Evolutionary conservation across 2,797 vertebrate genomes (phyloP).

Genomic region (Microctenopoma lineatum): DNA sequence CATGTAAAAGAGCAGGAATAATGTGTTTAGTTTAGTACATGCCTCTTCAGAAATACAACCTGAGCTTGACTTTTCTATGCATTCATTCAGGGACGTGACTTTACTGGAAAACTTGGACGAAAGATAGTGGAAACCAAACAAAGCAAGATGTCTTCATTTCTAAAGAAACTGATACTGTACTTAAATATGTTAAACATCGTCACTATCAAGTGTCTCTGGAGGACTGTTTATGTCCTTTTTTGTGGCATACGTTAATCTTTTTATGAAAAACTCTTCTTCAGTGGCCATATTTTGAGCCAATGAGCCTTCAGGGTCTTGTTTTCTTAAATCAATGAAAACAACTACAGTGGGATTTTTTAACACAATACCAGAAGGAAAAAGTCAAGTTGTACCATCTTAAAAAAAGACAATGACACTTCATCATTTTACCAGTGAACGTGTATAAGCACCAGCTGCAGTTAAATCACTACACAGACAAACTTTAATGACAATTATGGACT

Average conservation of each 20-base stretch:
- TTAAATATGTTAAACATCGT: not conserved
- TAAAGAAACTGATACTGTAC: not conserved
- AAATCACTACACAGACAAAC: not conserved
- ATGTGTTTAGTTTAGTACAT: not conserved
- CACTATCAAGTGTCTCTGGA: not conserved
- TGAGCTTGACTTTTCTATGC: slow-evolving; percentile 21
- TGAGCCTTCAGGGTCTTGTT: not conserved
- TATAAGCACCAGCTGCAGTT: not conserved
- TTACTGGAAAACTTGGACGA: not conserved
- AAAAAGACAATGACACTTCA: not conserved
- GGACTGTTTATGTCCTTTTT: not conserved
- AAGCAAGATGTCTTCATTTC: no score
- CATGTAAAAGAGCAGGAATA: not conserved
- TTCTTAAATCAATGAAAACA: not conserved
- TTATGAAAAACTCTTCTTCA: not conserved
- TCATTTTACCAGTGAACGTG: not conserved
- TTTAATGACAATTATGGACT: slow-evolving; percentile 1
- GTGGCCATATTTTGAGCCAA: not conserved
- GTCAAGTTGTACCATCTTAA: not conserved
- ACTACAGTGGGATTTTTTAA: not conserved
- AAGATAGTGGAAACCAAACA: not conserved
- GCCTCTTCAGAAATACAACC: no score
- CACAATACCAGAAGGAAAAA: not conserved
- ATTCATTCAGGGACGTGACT: slow-evolving; percentile 10
- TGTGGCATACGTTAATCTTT: not conserved